Evolutionary conservation across 1,140 invertebrate species (phyloP).

Genomic region (Dinoponera quadriceps): DNA sequence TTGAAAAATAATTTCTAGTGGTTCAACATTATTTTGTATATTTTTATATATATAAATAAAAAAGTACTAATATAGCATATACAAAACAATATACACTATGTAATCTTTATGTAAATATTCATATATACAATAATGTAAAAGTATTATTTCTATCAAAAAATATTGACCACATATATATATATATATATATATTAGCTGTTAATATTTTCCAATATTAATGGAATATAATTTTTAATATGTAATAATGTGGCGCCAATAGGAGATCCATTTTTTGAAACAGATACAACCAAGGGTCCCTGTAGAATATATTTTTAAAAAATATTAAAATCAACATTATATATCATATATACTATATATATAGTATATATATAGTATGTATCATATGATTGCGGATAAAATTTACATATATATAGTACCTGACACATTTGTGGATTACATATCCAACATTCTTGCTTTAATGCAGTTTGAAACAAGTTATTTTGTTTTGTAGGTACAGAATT

Average conservation of each 20-base stretch:
- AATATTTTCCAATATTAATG: conserved; percentile 70
- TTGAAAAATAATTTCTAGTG: background rate
- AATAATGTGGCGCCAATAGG: conserved; percentile 69
- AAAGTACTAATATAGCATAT: background rate
- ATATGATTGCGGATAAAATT: conserved; percentile 10
- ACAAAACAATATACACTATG: background rate
- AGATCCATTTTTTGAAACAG: conserved; percentile 70
- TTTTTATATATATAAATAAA: conserved; percentile 20
- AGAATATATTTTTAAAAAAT: conserved; percentile 27
- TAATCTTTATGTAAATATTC: background rate
- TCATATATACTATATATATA: conserved; percentile 1
- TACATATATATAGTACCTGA: conserved; percentile 66
- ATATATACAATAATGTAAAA: conserved; percentile 5
- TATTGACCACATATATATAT: background rate
- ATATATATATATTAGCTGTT: conserved; percentile 27
- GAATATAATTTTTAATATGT: conserved; percentile 72
- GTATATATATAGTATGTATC: too few relatives aligned
- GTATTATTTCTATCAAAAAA: conserved; percentile 3
- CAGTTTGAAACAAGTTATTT: conserved; percentile 75
- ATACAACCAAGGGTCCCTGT: conserved; percentile 76
- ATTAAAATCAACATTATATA: background rate
- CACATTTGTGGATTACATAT: conserved; percentile 77
- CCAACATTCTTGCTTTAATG: conserved; percentile 72
- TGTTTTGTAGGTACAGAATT: conserved; percentile 69
- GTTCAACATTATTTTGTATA: conserved; percentile 7